phyloP scores from a whole-genome alignment of 2,888 invertebrate species.

The Parnassius apollo region DNA sequence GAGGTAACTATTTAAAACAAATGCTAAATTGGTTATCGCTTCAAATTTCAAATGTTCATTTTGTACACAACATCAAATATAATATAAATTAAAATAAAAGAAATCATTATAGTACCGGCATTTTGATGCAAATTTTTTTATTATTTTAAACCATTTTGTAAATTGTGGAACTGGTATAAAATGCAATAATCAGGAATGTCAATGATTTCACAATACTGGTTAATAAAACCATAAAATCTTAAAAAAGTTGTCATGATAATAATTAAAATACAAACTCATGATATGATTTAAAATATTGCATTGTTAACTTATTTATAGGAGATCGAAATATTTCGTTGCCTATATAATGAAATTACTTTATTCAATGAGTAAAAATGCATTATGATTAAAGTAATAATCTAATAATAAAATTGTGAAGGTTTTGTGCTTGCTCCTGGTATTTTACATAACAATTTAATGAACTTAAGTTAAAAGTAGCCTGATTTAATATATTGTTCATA shows the following conservation, averaged over 20 bases:
- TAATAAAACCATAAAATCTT: constrained; percentile 2
- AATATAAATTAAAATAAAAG: background rate
- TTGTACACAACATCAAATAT: background rate
- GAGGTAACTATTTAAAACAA: constrained; percentile 16
- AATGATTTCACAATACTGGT: constrained; percentile 16
- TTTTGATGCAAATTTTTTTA: background rate
- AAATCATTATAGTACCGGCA: background rate
- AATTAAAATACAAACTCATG: constrained; percentile 2
- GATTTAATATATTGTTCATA: too few species aligned
- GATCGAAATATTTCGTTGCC: constrained; percentile 19
- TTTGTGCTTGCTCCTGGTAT: too few species aligned
- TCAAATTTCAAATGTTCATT: too few species aligned
- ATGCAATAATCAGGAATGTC: constrained; percentile 28
- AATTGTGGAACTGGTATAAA: background rate
- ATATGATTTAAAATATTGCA: constrained; percentile 12
- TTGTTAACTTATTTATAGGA: constrained; percentile 13
- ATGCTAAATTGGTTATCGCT: background rate
- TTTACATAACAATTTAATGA: too few species aligned
- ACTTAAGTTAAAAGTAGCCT: too few species aligned
- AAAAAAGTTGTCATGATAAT: constrained; percentile 20
- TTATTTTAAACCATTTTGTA: too few species aligned
- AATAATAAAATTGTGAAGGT: too few species aligned
- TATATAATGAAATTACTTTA: too few species aligned
- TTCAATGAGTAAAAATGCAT: too few species aligned
- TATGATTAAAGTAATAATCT: too few species aligned